Percentiles rank a stretch among this genome's conserved stretches.
Conservation (phyloP, 2,113 vertebrate species). For the Thamnophis sirtalis region DNA sequence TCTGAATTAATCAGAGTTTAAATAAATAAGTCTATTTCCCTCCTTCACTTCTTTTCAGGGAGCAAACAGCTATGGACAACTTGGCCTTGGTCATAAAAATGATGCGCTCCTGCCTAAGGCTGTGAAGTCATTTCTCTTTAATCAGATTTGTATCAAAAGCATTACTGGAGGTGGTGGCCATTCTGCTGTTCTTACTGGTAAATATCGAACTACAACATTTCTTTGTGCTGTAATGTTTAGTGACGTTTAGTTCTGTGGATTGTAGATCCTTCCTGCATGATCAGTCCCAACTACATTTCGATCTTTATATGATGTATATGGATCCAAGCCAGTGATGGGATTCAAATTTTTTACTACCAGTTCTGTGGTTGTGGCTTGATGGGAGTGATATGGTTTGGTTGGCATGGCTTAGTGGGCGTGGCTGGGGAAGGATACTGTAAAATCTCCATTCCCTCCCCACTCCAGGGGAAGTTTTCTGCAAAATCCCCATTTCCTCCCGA, state of each 20-base stretch:
- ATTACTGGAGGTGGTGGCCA: constrained; percentile 88
- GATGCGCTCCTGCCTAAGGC: constrained; percentile 74
- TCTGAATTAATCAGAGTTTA: neutral
- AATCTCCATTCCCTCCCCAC: no score
- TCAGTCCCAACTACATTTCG: constrained; percentile 23
- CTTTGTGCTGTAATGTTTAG: neutral
- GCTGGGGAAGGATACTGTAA: no score
- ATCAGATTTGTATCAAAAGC: constrained; percentile 45
- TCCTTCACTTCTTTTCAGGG: constrained; percentile 70
- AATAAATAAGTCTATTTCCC: neutral
- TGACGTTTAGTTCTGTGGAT: neutral
- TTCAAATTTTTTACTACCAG: no score
- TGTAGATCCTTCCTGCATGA: neutral
- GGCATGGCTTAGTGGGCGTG: no score
- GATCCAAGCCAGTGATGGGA: neutral
- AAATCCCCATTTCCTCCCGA: no score
- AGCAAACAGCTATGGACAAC: constrained; percentile 91
- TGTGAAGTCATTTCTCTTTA: constrained; percentile 59
- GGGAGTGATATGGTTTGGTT: no score
- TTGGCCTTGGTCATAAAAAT: constrained; percentile 82
- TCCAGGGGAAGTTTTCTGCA: no score
- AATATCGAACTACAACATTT: neutral
- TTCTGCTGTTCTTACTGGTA: constrained; percentile 80
- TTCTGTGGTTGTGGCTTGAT: no score
- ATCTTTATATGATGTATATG: constrained; percentile 8